Base-by-base conservation (phyloP, 2,113 vertebrate species). In the Eonycteris spelaea region DNA sequence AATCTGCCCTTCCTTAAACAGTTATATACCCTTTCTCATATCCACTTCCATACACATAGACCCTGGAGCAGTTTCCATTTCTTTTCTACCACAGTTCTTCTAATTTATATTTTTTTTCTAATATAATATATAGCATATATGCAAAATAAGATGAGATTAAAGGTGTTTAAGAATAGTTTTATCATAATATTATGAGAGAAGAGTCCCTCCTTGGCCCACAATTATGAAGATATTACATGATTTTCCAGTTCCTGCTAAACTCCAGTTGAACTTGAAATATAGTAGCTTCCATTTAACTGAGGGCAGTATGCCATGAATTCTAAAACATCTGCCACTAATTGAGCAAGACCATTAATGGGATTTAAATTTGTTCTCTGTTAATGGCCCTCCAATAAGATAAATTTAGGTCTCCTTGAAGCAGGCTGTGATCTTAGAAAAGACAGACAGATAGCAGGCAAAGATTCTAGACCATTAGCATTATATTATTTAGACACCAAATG, bases 351-450 rank as follows among this genome's bases (percentile, higher is more conserved):
- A 92, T 82, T 98, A 98, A 98, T 98, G 94, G 89, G 45, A 97
- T 97, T 97, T 96, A 51, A 97, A 90, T 98, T 98, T 98, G 73
- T 96, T 96, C 95, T 97, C 90, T 97, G 93, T 97, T 98, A 97
- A 98, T 94, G 68, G 74, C 33, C 51, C 78, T 96, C 91, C 59
- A 95, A 73, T 89, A 97, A 98, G 86, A 98, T 95, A 97, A 98
- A 98, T 86, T 71, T 83, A 86, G 61, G 61, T 70, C 24, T 26
- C 9, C 28, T 82, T 85, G 93, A 97, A 96, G 38, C 70, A n/a
- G 0, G 30, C 53, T 55, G 51, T 86, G 45, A 86, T 91, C 96
- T 95, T 92, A 95, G 67, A 92, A 71, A 2, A 89, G 19, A 40
- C 7, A 91, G 86, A 57, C 11, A 89, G 67, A 78, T n/a, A 6